Evolutionary conservation across 2,113 vertebrate genomes (phyloP).

Genomic region (Ophthalmolycus amberensis): DNA sequence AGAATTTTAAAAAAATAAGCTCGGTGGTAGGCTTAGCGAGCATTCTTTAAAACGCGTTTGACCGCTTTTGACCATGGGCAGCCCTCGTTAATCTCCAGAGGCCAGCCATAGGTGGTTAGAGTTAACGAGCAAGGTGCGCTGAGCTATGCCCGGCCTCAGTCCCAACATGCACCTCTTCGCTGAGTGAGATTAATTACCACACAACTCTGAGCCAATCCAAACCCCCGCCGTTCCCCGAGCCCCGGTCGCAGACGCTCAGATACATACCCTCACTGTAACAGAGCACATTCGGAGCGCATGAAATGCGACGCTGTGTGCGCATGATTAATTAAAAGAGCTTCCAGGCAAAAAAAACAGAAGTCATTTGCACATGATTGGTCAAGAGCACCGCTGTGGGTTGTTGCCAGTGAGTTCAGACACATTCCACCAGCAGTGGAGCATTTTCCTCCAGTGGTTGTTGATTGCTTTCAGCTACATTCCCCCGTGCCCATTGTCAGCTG

Average conservation of each 20-base stretch:
- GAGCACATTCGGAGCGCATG: slow-evolving; percentile 10
- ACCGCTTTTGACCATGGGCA: slow-evolving; percentile 72
- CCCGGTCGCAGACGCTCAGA: neutral
- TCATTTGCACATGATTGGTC: slow-evolving; percentile 50
- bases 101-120: slow-evolving; percentile 64
- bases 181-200: slow-evolving; percentile 77
- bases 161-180: slow-evolving; percentile 74
- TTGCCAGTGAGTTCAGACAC: slow-evolving; percentile 38
- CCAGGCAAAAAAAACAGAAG: slow-evolving; percentile 38
- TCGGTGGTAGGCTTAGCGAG: slow-evolving; percentile 42
- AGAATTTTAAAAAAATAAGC: slow-evolving; percentile 29
- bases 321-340: slow-evolving; percentile 59
- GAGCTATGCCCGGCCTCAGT: slow-evolving; percentile 72
- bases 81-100: slow-evolving; percentile 69
- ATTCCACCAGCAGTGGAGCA: slow-evolving; percentile 55
- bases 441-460: slow-evolving; percentile 68
- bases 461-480: slow-evolving; percentile 68
- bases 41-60: slow-evolving; percentile 64
- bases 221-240: slow-evolving; percentile 23
- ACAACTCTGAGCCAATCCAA: slow-evolving; percentile 46
- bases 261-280: slow-evolving; percentile 10
- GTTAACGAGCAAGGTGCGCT: slow-evolving; percentile 73
- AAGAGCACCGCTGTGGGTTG: slow-evolving; percentile 48
- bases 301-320: slow-evolving; percentile 39
- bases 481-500: slow-evolving; percentile 73